phyloP scores from a whole-genome alignment of 2,113 vertebrate genomes.

The Hippocampus mohnikei region DNA sequence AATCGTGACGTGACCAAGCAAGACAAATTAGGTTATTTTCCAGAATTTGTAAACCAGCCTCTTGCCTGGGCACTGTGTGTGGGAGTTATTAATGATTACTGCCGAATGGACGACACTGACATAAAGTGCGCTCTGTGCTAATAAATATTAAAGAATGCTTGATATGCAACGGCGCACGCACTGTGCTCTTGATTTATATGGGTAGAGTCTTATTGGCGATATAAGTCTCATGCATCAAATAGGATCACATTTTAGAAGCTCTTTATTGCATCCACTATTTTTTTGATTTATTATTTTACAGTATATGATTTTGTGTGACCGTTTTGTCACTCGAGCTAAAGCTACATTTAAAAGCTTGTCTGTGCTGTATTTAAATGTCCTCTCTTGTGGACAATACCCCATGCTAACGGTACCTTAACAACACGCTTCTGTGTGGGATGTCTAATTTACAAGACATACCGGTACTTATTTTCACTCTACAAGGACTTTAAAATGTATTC shows the following conservation, averaged over 20 bases:
- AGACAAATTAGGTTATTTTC: slow-evolving; percentile 20
- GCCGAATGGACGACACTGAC: slow-evolving; percentile 14
- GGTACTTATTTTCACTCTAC: too few relatives aligned
- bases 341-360: not conserved
- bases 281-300: too few relatives aligned
- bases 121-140: slow-evolving; percentile 17
- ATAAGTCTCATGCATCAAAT: not conserved
- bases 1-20: slow-evolving; percentile 13
- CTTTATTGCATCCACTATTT: not conserved
- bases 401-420: not conserved
- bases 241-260: not conserved
- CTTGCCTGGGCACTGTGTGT: slow-evolving; percentile 20
- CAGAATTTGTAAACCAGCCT: slow-evolving; percentile 17
- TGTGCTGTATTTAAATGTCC: not conserved
- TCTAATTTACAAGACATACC: too few relatives aligned
- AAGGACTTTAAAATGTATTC: too few relatives aligned
- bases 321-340: not conserved
- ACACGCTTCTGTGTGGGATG: too few relatives aligned
- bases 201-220: not conserved
- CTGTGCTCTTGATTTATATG: not conserved
- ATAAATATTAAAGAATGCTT: slow-evolving; percentile 10
- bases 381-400: too few relatives aligned
- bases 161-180: not conserved
- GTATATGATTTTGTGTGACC: not conserved
- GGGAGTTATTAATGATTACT: slow-evolving; percentile 20